Evolutionary conservation across 2,888 invertebrate genomes (phyloP), one percentile per base, ranked within the genome.

Genomic region (Callosobruchus maculatus): DNA sequence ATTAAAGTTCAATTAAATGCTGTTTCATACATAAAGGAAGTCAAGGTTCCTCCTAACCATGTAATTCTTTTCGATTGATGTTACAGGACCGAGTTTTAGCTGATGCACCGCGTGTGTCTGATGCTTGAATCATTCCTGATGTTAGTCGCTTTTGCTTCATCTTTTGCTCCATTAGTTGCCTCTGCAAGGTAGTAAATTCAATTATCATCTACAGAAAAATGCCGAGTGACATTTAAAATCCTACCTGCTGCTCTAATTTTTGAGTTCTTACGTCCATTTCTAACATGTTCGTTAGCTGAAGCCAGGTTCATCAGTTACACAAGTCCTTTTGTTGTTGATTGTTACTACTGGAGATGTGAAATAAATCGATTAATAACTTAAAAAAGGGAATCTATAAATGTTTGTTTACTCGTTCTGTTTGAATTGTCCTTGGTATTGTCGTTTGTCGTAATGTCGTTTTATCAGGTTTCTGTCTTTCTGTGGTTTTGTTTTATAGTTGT

Each of bases 211-310:
- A 70, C 70, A 9, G 66, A 73, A 67, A 20, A 67, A 20, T 20
- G 49, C 30, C 67, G 22, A 21, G 70, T 73, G 49, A 49, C 49
- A 49, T 49, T 49, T 72, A 21, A n/a, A 18, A 69, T 86, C 88
- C 89, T 89, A 95, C 95, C 92, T 95, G 95, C 89, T 95, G 95
- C 90, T 95, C 95, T 85, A 95, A 91, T 89, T 95, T 95, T 86
- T 94, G 94, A 87, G 93, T 94, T 79, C 95, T 91, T 69, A 84
- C 81, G 77, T 87, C 86, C 87, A 87, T 87, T 82, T 79, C 80
- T 74, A 77, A 75, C 78, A 79, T 81, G 74, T 71, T 70, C 66
- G 70, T 68, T 67, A 21, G 68, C n/a, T 67, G 73, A 49, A 13
- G 49, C 21, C 68, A 68, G 72, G 68, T 73, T 76, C 73, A 74